Evolutionary conservation across 2,888 invertebrate species (phyloP).

Genomic region (Acrocera orbiculus): DNA sequence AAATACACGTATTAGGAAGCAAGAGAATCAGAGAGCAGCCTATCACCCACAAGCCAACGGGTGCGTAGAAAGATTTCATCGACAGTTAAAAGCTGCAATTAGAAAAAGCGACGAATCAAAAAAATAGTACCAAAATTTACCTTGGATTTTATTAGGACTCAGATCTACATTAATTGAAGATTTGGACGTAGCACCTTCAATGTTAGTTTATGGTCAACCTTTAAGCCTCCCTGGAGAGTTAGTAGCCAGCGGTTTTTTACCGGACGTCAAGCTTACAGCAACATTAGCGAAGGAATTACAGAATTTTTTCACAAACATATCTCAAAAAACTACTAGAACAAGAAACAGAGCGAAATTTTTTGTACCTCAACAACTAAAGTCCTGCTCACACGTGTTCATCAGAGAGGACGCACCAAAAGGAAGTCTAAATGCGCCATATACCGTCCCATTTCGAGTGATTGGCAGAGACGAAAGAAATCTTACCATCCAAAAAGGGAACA

Average conservation of each 20-base stretch:
- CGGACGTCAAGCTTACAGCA: no score
- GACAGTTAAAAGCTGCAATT: background rate
- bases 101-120: background rate
- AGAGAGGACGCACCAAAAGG: no score
- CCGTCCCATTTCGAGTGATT: background rate
- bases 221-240: background rate
- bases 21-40: background rate
- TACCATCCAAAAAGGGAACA: background rate
- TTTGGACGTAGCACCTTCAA: background rate
- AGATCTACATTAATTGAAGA: background rate
- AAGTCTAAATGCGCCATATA: background rate
- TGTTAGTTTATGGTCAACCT: background rate
- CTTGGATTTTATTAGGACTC: background rate
- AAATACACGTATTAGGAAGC: no score
- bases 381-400: background rate
- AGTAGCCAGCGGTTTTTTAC: background rate
- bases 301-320: no score
- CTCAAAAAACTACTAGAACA: no score
- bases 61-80: background rate
- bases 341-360: no score
- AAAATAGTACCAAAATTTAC: background rate
- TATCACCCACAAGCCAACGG: background rate
- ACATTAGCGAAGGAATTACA: no score
- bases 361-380: no score
- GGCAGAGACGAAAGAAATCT: background rate